phyloP scores from a whole-genome alignment of 1,140 invertebrate genomes.

The Lasaia peninsularis region DNA sequence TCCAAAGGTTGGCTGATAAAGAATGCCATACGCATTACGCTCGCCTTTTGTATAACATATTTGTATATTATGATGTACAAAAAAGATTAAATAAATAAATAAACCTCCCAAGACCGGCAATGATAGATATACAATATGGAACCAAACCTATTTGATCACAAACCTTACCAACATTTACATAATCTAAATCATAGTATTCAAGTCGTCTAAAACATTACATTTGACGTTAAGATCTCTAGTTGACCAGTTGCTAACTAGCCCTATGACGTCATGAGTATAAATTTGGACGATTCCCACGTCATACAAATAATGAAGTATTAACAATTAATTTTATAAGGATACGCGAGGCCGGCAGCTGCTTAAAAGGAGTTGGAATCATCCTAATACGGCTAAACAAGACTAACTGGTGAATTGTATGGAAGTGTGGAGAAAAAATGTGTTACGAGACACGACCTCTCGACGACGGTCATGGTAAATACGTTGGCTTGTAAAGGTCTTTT shows the following conservation, averaged over 20 bases:
- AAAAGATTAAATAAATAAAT: too few species aligned
- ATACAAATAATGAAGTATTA: constrained; percentile 45
- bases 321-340: constrained; percentile 53
- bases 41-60: too few species aligned
- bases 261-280: constrained; percentile 58
- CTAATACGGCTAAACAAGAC: constrained; percentile 46
- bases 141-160: neutral
- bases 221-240: constrained; percentile 12
- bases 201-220: constrained; percentile 11
- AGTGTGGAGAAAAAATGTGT: constrained; percentile 36
- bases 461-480: constrained; percentile 18
- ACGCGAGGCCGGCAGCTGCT: constrained; percentile 40
- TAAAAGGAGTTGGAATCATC: constrained; percentile 43
- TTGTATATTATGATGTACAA: too few species aligned
- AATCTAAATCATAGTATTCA: constrained; percentile 6
- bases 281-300: constrained; percentile 60
- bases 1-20: too few species aligned
- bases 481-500: neutral
- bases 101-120: too few species aligned
- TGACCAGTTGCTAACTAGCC: constrained; percentile 8
- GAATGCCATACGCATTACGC: too few species aligned
- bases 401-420: constrained; percentile 22
- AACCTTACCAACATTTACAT: neutral
- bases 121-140: too few species aligned
- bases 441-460: constrained; percentile 26